Percentiles rank a stretch among this genome's conserved stretches.
phyloP scores from a whole-genome alignment of 2,888 invertebrate species.

The Phyto melanocephala region DNA sequence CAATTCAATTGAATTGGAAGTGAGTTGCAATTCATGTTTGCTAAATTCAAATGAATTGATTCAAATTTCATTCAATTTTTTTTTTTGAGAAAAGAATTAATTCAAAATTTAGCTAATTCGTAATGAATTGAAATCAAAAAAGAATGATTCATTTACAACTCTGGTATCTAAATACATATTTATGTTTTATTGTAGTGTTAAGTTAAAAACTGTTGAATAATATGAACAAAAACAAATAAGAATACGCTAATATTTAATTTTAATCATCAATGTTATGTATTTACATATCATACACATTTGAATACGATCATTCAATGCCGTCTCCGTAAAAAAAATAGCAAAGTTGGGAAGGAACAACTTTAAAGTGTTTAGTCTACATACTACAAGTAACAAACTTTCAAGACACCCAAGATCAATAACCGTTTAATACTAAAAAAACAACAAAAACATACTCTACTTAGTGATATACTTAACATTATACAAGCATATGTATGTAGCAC shows the following conservation, averaged over 20 bases:
- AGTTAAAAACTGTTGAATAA: slow-evolving; percentile 6
- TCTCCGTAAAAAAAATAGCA: neutral
- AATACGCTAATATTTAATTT: slow-evolving; percentile 35
- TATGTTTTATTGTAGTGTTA: neutral
- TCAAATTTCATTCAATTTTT: too few relatives aligned
- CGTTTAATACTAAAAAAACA: slow-evolving; percentile 15
- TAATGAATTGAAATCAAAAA: too few relatives aligned
- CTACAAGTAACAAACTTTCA: neutral
- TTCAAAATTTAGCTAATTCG: too few relatives aligned
- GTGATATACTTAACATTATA: too few relatives aligned
- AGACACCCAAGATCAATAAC: slow-evolving; percentile 57
- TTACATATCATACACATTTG: slow-evolving; percentile 14
- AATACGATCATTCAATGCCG: slow-evolving; percentile 45
- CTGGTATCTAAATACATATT: neutral
- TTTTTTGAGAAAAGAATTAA: too few relatives aligned
- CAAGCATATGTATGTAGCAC: neutral
- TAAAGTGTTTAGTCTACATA: neutral
- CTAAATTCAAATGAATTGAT: too few relatives aligned
- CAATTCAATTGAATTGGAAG: too few relatives aligned
- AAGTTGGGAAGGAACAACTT: slow-evolving; percentile 21
- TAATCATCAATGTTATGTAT: slow-evolving; percentile 29
- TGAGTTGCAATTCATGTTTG: too few relatives aligned
- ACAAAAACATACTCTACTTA: too few relatives aligned
- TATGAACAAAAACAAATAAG: slow-evolving; percentile 15
- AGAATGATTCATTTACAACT: too few relatives aligned